phyloP scores from a whole-genome alignment of 2,888 invertebrate genomes.

The Cantharis nigra region DNA sequence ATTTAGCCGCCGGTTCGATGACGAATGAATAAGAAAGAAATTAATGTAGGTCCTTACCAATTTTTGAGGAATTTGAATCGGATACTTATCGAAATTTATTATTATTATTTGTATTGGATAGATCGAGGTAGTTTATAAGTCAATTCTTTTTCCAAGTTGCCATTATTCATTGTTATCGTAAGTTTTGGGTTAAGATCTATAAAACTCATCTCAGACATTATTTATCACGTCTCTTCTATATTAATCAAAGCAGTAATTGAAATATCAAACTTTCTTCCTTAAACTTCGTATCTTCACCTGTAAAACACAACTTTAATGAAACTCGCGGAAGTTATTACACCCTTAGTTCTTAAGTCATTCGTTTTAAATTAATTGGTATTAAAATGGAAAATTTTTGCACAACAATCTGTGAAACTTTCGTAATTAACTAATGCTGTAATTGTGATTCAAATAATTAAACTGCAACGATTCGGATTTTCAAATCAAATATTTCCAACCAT shows the following conservation, averaged over 20 bases:
- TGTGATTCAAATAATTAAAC: not conserved
- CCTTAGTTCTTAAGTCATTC: constrained; percentile 35
- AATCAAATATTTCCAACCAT: not conserved
- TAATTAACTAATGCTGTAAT: not conserved
- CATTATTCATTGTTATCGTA: constrained; percentile 7
- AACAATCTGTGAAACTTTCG: constrained; percentile 17
- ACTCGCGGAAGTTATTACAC: constrained; percentile 34
- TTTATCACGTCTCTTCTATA: constrained; percentile 26
- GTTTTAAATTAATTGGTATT: constrained; percentile 35
- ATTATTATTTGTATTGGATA: constrained; percentile 16
- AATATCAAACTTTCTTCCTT: constrained; percentile 37
- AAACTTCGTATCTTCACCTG: constrained; percentile 36
- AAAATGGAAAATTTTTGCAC: constrained; percentile 21
- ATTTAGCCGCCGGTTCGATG: no score
- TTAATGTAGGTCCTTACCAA: no score
- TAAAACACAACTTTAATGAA: constrained; percentile 32
- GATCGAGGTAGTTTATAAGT: not conserved
- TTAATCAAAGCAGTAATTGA: constrained; percentile 33
- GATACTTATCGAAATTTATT: constrained; percentile 8
- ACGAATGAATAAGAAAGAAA: no score
- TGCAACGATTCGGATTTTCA: not conserved
- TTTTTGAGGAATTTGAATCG: no score
- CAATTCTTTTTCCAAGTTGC: not conserved
- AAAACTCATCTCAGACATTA: constrained; percentile 26
- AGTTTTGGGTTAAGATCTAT: constrained; percentile 20